Conservation (phyloP, 1,140 invertebrate genomes). For the Berghia stephanieae region DNA sequence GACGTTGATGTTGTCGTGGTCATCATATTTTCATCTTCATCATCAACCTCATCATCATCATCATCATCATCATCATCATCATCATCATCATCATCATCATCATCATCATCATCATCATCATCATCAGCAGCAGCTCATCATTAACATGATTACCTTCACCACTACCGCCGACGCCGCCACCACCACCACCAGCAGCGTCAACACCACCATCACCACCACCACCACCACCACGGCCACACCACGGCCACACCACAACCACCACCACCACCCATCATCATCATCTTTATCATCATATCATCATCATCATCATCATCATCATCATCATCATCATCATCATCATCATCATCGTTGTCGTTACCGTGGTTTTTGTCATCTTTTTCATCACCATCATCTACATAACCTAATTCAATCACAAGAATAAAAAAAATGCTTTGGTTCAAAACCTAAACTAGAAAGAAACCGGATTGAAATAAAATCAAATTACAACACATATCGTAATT, state of each 20-base stretch:
- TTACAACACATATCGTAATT: too few relatives aligned
- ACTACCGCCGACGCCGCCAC: not conserved
- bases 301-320: constrained; percentile 7
- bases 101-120: too few relatives aligned
- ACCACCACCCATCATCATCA: constrained; percentile 17
- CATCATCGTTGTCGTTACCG: constrained; percentile 3
- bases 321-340: constrained; percentile 22
- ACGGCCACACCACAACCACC: not conserved
- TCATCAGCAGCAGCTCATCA: not conserved
- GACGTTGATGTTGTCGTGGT: too few relatives aligned
- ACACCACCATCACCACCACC: not conserved
- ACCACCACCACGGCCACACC: not conserved
- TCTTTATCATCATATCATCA: constrained; percentile 17
- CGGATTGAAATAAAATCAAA: too few relatives aligned
- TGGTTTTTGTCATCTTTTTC: constrained; percentile 1
- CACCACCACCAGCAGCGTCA: not conserved
- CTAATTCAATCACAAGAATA: too few relatives aligned
- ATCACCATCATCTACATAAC: not conserved
- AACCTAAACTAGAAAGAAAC: too few relatives aligned
- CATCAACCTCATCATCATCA: too few relatives aligned
- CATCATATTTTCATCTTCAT: too few relatives aligned
- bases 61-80: too few relatives aligned
- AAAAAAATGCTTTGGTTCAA: too few relatives aligned
- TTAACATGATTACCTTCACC: not conserved
- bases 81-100: too few relatives aligned